Evolutionary conservation across 2,113 vertebrate genomes (phyloP).

Genomic region (Mustelus asterias): DNA sequence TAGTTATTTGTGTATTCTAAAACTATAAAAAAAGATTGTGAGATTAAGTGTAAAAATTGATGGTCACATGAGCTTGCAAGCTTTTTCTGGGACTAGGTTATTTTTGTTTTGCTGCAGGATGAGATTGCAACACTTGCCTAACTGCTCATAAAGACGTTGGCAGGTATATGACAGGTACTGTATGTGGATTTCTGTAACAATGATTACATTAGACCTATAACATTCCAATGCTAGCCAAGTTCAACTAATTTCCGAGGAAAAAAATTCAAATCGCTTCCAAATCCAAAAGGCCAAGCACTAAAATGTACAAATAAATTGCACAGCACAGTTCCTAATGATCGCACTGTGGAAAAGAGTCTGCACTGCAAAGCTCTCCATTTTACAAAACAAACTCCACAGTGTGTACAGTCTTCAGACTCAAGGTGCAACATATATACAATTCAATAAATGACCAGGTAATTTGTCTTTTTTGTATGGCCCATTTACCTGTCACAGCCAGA

Average conservation of each 20-base stretch:
- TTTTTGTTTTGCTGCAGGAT: not conserved
- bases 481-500: conserved; percentile 48
- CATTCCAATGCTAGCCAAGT: not conserved
- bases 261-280: not conserved
- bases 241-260: not conserved
- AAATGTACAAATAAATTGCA: not conserved
- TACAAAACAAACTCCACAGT: too few relatives aligned
- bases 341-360: not conserved
- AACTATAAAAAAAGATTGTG: not conserved
- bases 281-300: not conserved
- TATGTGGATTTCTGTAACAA: not conserved
- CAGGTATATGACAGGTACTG: not conserved
- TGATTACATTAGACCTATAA: not conserved
- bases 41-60: not conserved
- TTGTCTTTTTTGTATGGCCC: not conserved
- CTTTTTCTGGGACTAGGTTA: not conserved
- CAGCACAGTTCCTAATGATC: not conserved
- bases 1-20: not conserved
- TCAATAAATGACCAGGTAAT: not conserved
- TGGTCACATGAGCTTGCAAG: not conserved
- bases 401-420: not conserved
- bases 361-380: not conserved
- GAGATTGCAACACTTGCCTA: not conserved
- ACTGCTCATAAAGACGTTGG: not conserved
- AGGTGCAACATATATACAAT: not conserved